Base-by-base conservation (phyloP, 2,113 vertebrate species). In the Zingel zingel region DNA sequence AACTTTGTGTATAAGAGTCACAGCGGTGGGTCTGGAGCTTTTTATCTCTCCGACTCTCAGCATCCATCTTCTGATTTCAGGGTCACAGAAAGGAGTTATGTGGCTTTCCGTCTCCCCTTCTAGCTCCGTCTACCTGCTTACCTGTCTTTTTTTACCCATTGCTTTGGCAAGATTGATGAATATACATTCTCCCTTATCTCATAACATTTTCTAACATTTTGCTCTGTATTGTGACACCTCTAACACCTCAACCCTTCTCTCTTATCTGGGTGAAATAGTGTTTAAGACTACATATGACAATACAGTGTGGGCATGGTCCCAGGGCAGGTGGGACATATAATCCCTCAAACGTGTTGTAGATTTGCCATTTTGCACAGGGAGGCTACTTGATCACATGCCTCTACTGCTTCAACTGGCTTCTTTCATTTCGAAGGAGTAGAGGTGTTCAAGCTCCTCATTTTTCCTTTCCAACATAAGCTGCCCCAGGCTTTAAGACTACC, bases 11-110 rank as follows among this genome's bases (percentile, higher is more conserved):
- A 58, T 77, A 80, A 77, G 64, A 80, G 81, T 77, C 89, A 53
- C 92, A 89, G 91, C 64, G 25, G 94, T 91, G 67, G 90, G 92
- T 91, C 91, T n/a, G 6, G 43, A 90, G 84, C 59, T 75, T 77
- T 75, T 51, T 74, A 63, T 57, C 16, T 73, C 27, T 75, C 45
- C 1, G 25, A 36, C 56, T 84, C 61, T 72, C 43, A 74, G 57
- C 65, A 64, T 86, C 66, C 69, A 69, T 84, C 69, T 77, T 74
- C 33, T 76, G 33, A 66, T 80, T 84, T 90, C 65, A 86, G 85
- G 86, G 75, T 88, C 86, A 80, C 50, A 77, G 65, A 86, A 63
- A 89, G 79, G 63, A 85, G 71, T 88, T 43, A 18, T 2, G 45
- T 13, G 68, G 57, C 14, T 36, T 0, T 61, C 57, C 6, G 43